Evolutionary conservation across 2,888 invertebrate genomes (phyloP), one percentile per base, ranked within the genome.

Genomic region (Cryptocheilus praepositus): DNA sequence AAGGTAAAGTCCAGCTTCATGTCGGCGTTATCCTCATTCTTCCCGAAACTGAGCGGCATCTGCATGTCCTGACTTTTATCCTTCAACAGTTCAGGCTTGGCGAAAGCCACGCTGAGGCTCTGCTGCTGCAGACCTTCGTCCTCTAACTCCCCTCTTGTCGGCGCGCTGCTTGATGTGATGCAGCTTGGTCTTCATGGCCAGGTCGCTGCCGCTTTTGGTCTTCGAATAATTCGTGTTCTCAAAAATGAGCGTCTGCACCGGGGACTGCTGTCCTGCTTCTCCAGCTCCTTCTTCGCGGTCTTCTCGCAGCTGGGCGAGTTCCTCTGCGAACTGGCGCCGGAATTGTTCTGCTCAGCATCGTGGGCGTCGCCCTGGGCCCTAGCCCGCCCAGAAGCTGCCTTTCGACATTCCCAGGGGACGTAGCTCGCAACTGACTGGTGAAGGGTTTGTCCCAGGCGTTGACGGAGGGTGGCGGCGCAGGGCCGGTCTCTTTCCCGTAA

Each of bases 1-100:
- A 97, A 97, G 18, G 94, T 93, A 87, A 98, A 98, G 88, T 97
- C 96, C 64, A 98, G 90, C 89, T 97, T 97, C 92, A 97, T 95
- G 84, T 96, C 96, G 25, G 94, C 93, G 22, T 92, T 93, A 83
- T 96, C 95, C 86, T 96, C 95, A 66, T 91, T 25, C 72, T 90
- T 90, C 79, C 93, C 92, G 82, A 95, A 95, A 0, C 93, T 90
- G 86, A 95, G 91, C n/a, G 93, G 94, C 83, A 95, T 90, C 67
- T 90, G 91, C 54, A 90, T 90, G 59, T 90, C 89, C 19, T 90
- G 88, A 55, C 81, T 86, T 74, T 91, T 91, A 43, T 89, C 89
- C 69, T 91, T 88, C 52, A 91, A 85, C 55, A 90, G 85, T 18
- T 89, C 86, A 0, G 91, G 88, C 80, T 91, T 91, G 54, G 91